Base-by-base conservation (phyloP, 2,113 vertebrate genomes). In the Camelus dromedarius region DNA sequence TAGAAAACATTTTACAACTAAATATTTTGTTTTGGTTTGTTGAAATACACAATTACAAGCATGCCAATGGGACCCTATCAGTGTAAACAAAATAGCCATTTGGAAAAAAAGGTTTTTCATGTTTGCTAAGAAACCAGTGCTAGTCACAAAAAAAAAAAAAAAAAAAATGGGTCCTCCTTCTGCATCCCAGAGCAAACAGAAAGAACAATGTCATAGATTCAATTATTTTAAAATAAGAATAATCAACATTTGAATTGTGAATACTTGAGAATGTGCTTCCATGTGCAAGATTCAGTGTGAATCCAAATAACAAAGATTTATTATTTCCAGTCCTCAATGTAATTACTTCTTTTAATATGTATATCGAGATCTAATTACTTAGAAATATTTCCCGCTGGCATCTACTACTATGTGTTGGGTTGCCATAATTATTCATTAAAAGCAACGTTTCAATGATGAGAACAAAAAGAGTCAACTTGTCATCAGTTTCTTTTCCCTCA, bases 241-340 rank as follows among this genome's bases (percentile, higher is more conserved):
- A 11, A 8, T 15, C 10, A 5, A 8, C 60, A 0, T 18, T 28
- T n/a, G 67, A 5, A 6, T 26, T 48, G 50, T 16, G 30, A 35
- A 8, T 24, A 24, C 20, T 14, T 38, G 42, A 50, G 52, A n/a
- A 46, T 1, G 14, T 9, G 7, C 35, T 3, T 8, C 4, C 1
- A 11, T 8, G 4, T 0, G 8, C 6, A 20, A 32, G 60, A 24
- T 35, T 35, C 22, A 0, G 4, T 6, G 28, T 8, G 67, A 66
- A 32, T 15, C 0, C 5, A 8, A 35, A 4, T 5, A 28, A 60
- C 8, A 1, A 19, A 52, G 26, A 2, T 18, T 7, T 12, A 15
- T 10, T n/a, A 26, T 15, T 12, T n/a, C 32, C 12, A 32, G 8
- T 32, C 5, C 42, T 72, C 81, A 0, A 8, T 35, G 46, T 3